Evolutionary conservation across 2,888 invertebrate species (phyloP), one percentile per base, ranked within the genome.

Genomic region (Pyralis farinalis): DNA sequence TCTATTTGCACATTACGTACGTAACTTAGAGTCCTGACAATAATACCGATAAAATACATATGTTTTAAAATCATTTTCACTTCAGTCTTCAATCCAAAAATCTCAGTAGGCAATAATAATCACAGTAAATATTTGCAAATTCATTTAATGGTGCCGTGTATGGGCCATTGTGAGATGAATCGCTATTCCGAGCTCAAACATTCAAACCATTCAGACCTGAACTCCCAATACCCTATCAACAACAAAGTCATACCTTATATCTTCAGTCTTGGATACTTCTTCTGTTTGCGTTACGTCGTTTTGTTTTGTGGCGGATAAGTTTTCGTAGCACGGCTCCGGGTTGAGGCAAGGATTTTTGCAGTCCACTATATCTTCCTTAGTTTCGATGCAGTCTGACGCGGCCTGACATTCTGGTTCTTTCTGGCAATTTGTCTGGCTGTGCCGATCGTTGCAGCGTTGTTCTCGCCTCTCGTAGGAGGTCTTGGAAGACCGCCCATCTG

Each of bases 211-310:
- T 68, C 90, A 96, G 70, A 96, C 96, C 88, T 96, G 96, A 58
- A 96, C 96, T 68, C 96, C 96, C 63, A 95, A 90, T 46, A 93
- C 94, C 77, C 95, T 91, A 84, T 96, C 96, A 53, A 96, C 94
- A 53, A 95, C 94, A 80, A 95, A 95, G 55, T 95, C 94, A 81
- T 93, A 95, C 73, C 93, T 16, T 16, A 16, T 92, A 46, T 83
- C 81, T 53, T 81, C 87, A 78, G 79, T 75, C 80, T 85, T 84
- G 46, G 84, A 51, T 85, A 91, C 71, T 37, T 89, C 62, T 32
- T 66, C 63, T 44, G 36, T 44, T 41, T 47, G 16, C 51, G 76
- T 12, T 6, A 7, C 72, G 49, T 75, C 71, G 28, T 75, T 71
- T 28, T 55, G 65, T 32, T 54, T 58, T 42, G 42, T 44, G 11